These are phyloP conservation scores for Drosophila ustulata DNA, from an alignment of 2,888 invertebrate species.

Conservation along the genomic window DNA sequence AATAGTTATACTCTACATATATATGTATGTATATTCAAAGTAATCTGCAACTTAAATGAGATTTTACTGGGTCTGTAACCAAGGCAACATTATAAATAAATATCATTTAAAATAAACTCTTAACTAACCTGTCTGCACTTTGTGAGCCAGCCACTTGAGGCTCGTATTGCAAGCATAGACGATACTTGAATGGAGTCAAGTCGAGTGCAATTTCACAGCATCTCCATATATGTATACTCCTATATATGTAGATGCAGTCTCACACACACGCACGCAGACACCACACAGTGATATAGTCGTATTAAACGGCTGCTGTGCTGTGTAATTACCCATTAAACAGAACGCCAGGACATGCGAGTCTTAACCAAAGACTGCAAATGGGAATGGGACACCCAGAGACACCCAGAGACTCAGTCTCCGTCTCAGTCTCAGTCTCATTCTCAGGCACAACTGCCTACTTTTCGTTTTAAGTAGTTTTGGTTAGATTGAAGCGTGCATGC, in stretches of 20 bases:
- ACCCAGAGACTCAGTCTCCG: conserved; percentile 16
- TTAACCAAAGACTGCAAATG: conserved; percentile 21
- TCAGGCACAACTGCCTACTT: conserved; percentile 66
- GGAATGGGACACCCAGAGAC: conserved; percentile 2
- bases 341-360: conserved; percentile 52
- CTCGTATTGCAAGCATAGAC: conserved; percentile 36
- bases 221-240: conserved; percentile 3
- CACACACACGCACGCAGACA: conserved; percentile 20
- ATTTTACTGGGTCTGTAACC: conserved; percentile 46
- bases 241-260: neutral
- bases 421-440: conserved; percentile 3
- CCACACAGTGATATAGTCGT: conserved; percentile 16
- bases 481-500: conserved; percentile 40
- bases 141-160: conserved; percentile 53
- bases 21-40: conserved; percentile 45
- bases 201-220: conserved; percentile 64
- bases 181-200: conserved; percentile 61
- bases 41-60: conserved; percentile 79
- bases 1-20: conserved; percentile 3
- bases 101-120: conserved; percentile 78
- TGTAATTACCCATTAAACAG: conserved; percentile 79
- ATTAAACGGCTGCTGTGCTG: conserved; percentile 73
- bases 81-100: conserved; percentile 76
- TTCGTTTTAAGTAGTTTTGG: conserved; percentile 67
- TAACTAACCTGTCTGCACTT: conserved; percentile 79